Evolutionary conservation across 2,797 vertebrate species (phyloP).

Genomic region (Hydrocynus forskahlii): DNA sequence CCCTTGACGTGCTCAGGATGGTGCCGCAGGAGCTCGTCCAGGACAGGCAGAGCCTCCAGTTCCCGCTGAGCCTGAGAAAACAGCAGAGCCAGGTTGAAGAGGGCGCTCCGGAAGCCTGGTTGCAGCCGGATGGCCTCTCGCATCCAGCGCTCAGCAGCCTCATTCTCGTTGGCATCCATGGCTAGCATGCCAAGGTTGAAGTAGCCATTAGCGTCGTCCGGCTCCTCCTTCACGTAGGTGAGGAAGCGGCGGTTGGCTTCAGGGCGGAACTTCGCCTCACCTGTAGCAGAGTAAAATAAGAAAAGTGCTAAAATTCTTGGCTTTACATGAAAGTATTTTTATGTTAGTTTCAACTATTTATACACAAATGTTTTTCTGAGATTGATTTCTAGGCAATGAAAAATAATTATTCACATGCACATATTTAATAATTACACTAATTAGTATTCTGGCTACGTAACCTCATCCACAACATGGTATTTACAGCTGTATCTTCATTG

Average conservation of each 20-base stretch:
- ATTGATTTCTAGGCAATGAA: too few relatives aligned
- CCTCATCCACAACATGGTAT: too few relatives aligned
- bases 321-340: background rate
- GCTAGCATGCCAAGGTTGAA: constrained; percentile 99
- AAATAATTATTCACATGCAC: too few relatives aligned
- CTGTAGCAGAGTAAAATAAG: constrained; percentile 66
- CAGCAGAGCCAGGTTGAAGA: constrained; percentile 95
- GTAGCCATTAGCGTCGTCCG: constrained; percentile 93
- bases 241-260: constrained; percentile 95
- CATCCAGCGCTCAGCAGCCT: constrained; percentile 94
- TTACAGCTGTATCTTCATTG: too few relatives aligned
- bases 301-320: background rate
- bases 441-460: too few relatives aligned
- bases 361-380: too few relatives aligned
- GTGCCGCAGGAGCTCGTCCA: constrained; percentile 88
- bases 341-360: too few relatives aligned
- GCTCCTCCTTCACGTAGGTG: constrained; percentile 90
- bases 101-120: constrained; percentile 91
- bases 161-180: constrained; percentile 93
- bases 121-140: constrained; percentile 91
- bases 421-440: too few relatives aligned
- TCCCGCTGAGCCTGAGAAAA: constrained; percentile 93
- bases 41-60: constrained; percentile 86
- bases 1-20: constrained; percentile 96
- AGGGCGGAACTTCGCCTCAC: constrained; percentile 89